These are phyloP conservation scores for Solea solea DNA, from an alignment of 2,113 vertebrate genomes.

Conservation along the genomic window DNA sequence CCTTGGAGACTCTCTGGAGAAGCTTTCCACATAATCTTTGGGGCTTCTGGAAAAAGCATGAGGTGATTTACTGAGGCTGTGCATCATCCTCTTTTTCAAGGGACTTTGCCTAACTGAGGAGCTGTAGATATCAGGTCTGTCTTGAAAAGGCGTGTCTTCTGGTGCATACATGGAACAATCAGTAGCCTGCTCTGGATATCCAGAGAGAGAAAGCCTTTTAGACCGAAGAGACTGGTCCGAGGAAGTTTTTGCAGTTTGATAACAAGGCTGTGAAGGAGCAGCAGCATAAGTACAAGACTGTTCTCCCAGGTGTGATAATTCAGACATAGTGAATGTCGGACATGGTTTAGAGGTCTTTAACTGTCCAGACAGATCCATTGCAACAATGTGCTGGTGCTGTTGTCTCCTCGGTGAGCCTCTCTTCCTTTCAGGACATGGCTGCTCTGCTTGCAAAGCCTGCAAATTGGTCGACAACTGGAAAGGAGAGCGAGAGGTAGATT, in stretches of 20 bases:
- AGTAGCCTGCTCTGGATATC: not conserved
- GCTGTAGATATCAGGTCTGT: conserved; percentile 1
- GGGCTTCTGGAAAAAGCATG: conserved; percentile 25
- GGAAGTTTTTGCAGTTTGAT: not conserved
- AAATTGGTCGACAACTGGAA: not conserved
- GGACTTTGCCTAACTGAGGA: conserved; percentile 57
- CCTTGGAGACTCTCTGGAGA: conserved; percentile 6
- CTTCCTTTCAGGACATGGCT: conserved; percentile 27
- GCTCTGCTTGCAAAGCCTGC: conserved; percentile 3
- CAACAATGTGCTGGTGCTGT: conserved; percentile 1
- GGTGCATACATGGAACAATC: not conserved
- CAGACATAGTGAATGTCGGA: conserved; percentile 41
- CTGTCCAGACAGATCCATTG: conserved; percentile 50
- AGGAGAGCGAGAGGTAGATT: not conserved
- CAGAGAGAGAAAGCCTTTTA: not conserved
- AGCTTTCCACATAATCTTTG: not conserved
- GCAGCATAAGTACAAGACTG: not conserved
- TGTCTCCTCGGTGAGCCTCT: not conserved
- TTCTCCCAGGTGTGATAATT: conserved; percentile 6
- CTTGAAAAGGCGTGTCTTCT: not conserved
- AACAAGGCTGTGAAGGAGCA: conserved; percentile 31
- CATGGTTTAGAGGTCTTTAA: not conserved
- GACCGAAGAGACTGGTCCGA: not conserved
- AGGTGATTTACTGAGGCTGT: conserved; percentile 32
- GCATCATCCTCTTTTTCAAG: conserved; percentile 25